Base-by-base conservation (phyloP, 2,113 vertebrate species). In the Rhinogobius similis region DNA sequence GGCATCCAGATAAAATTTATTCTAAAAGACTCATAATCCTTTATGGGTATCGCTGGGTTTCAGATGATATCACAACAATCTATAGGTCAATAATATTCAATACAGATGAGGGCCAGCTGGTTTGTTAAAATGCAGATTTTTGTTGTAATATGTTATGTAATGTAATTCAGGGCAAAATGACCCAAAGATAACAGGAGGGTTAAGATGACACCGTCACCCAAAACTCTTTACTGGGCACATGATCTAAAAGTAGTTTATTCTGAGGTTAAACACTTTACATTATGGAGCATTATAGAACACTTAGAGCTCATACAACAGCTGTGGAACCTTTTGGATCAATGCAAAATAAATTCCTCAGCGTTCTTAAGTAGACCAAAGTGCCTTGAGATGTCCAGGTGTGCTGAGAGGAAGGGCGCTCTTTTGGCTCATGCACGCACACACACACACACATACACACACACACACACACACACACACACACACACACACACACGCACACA, bases 371-470 rank as follows among this genome's bases (percentile, higher is more conserved):
- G 16, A 36, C 29, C 10, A 32, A n/a, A 61, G 58, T 61, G 58
- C 58, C 9, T 61, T 21, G 27, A 61, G 58, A 61, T 32, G 58
- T n/a, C 18, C 29, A 61, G 58, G 61, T 63, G 59, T 39, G 61
- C 59, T n/a, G 36, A 41, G 38, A 63, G 38, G 38, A 13, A 61
- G 16, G n/a, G 58, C 8, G n/a, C n/a, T 41, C 21, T 39, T 56
- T 66, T 65, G 3, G 23, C 55, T 63, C 27, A 59, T 10, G 69
- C 26, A 52, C 14, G 1, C 18, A 69, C 24, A 62, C 23, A 58
- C 41, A 38, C 43, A 41, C 43, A 4, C 14, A 44, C 3, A 13
- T 3, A 16, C 13, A 44, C 16, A 18, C 16, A 69, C 18, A 50
- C 23, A 58, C 27, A 38, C 50, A 61, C 11, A 41, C 43, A 4